Conservation (phyloP, 2,113 vertebrate genomes). For the Oreochromis tanganicae region DNA sequence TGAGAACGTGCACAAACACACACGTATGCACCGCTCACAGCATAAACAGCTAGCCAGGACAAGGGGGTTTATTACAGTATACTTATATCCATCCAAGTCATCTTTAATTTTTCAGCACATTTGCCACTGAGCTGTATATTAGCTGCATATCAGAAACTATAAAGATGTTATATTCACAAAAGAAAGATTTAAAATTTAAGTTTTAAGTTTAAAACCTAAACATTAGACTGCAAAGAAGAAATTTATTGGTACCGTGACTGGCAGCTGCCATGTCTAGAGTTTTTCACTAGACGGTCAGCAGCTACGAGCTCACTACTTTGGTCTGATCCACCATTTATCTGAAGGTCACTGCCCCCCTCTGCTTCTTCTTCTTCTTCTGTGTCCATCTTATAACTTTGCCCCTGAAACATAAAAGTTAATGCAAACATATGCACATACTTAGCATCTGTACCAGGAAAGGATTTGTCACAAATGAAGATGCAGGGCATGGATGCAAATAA, state of each 20-base stretch:
- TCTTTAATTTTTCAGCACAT: background rate
- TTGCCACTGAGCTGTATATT: background rate
- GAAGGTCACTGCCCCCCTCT: background rate
- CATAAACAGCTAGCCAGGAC: background rate
- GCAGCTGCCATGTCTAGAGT: background rate
- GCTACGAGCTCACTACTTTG: background rate
- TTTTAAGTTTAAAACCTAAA: background rate
- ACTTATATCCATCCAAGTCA: background rate
- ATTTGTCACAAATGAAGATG: background rate
- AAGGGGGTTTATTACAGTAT: background rate
- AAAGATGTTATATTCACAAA: background rate
- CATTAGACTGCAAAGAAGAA: background rate
- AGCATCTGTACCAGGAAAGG: background rate
- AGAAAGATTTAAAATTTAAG: background rate
- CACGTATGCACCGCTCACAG: background rate
- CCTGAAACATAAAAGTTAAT: conserved; percentile 54
- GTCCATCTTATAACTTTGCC: background rate
- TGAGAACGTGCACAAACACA: conserved; percentile 4
- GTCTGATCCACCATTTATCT: background rate
- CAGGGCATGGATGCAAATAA: background rate
- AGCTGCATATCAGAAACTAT: background rate
- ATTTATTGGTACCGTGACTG: conserved; percentile 8
- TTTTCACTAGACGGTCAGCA: background rate
- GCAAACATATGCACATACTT: background rate
- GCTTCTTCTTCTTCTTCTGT: background rate